phyloP scores from a whole-genome alignment of 2,888 invertebrate genomes.

The Branchipolynoe longqiensis region DNA sequence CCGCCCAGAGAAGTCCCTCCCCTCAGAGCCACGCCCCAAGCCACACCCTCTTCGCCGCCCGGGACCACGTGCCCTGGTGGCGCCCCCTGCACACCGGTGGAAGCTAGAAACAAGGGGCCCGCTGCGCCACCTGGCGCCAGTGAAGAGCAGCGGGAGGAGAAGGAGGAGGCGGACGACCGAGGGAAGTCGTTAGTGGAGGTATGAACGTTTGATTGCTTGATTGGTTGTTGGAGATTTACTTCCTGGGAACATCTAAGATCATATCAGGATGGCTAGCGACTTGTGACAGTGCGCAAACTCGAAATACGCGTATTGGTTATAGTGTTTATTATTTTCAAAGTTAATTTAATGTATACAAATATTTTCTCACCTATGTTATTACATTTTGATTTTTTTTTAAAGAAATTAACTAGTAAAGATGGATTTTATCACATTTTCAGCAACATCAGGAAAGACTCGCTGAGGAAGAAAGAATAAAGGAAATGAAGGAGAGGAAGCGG shows the following conservation, averaged over 20 bases:
- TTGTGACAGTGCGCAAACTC: too few relatives aligned
- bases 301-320: too few relatives aligned
- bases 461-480: not conserved
- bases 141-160: conserved; percentile 60
- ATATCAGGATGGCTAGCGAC: too few relatives aligned
- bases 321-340: conserved; percentile 49
- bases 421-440: conserved; percentile 67
- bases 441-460: conserved; percentile 73
- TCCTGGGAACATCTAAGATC: too few relatives aligned
- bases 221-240: too few relatives aligned
- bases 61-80: not conserved
- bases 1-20: too few relatives aligned
- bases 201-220: not conserved
- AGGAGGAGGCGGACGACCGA: conserved; percentile 43
- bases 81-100: not conserved
- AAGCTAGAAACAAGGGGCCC: not conserved
- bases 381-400: too few relatives aligned
- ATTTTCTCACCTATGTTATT: too few relatives aligned
- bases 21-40: not conserved
- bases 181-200: conserved; percentile 25
- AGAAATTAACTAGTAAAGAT: conserved; percentile 36
- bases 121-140: conserved; percentile 52
- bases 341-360: too few relatives aligned
- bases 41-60: not conserved
- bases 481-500: not conserved